Conservation (phyloP, 2,797 vertebrate species). For the Galaxias olidus region DNA sequence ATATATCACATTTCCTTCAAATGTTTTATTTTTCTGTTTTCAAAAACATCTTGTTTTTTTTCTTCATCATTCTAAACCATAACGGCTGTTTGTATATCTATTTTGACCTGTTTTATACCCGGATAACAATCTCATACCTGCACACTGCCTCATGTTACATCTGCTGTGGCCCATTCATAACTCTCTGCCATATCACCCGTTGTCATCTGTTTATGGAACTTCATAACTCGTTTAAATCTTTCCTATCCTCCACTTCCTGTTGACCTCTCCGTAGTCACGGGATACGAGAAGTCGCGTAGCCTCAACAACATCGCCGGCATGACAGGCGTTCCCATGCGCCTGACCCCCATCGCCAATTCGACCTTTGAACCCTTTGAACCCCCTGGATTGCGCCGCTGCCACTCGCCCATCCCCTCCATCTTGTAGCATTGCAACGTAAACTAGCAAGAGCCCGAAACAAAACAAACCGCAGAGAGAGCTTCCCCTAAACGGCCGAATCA, state of each 20-base stretch:
- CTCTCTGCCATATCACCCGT: neutral
- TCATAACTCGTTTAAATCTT: constrained; percentile 7
- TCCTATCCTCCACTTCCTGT: neutral
- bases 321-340: constrained; percentile 82
- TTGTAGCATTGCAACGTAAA: constrained; percentile 71
- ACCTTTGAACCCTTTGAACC: constrained; percentile 86
- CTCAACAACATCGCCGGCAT: constrained; percentile 93
- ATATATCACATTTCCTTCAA: too few species aligned
- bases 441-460: neutral
- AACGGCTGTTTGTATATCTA: neutral
- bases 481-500: too few species aligned
- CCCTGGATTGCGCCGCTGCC: constrained; percentile 81
- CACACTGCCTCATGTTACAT: too few species aligned
- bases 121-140: too few species aligned
- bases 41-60: too few species aligned
- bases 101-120: neutral
- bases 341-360: constrained; percentile 84
- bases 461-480: neutral
- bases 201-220: neutral
- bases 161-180: neutral
- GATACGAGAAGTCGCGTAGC: constrained; percentile 94
- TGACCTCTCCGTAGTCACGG: constrained; percentile 63
- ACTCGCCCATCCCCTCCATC: constrained; percentile 90
- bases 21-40: too few species aligned
- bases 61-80: neutral